Conservation (phyloP, 2,888 invertebrate genomes). For the Drosophila testacea region DNA sequence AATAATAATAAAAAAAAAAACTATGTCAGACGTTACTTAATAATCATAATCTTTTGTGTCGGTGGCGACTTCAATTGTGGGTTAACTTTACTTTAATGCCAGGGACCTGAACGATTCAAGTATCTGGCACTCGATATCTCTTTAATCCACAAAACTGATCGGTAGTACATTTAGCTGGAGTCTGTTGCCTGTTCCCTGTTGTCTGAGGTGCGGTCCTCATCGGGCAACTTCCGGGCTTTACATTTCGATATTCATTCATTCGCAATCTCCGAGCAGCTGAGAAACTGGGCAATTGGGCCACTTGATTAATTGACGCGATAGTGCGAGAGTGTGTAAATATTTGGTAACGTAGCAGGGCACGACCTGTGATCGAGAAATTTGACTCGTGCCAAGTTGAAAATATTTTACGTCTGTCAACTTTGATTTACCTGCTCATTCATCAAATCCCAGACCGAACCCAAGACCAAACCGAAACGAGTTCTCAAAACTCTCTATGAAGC, state of each 20-base stretch:
- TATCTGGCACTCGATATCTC: constrained; percentile 46
- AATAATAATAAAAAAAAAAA: constrained; percentile 46
- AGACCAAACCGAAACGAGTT: constrained; percentile 38
- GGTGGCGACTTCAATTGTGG: constrained; percentile 64
- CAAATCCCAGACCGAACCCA: constrained; percentile 39
- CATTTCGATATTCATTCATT: constrained; percentile 46
- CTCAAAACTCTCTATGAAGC: constrained; percentile 9
- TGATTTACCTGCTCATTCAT: constrained; percentile 73
- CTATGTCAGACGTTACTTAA: constrained; percentile 79
- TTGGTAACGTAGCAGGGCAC: constrained; percentile 38
- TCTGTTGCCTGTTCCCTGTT: constrained; percentile 1
- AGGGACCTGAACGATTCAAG: constrained; percentile 11
- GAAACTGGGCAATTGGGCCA: constrained; percentile 37
- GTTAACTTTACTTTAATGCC: constrained; percentile 46
- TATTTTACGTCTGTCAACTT: constrained; percentile 78
- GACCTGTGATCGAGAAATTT: constrained; percentile 68
- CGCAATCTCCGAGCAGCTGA: constrained; percentile 21
- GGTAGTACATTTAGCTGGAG: constrained; percentile 25
- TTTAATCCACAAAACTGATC: constrained; percentile 62
- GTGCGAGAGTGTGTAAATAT: constrained; percentile 67
- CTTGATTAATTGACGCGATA: constrained; percentile 77
- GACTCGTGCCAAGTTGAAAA: constrained; percentile 76
- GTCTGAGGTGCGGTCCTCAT: constrained; percentile 68
- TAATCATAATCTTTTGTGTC: constrained; percentile 70
- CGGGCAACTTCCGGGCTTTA: constrained; percentile 82